Percentiles rank a stretch among this genome's conserved stretches.
Conservation (phyloP, 2,888 invertebrate genomes). For the Drosophila neonasuta region DNA sequence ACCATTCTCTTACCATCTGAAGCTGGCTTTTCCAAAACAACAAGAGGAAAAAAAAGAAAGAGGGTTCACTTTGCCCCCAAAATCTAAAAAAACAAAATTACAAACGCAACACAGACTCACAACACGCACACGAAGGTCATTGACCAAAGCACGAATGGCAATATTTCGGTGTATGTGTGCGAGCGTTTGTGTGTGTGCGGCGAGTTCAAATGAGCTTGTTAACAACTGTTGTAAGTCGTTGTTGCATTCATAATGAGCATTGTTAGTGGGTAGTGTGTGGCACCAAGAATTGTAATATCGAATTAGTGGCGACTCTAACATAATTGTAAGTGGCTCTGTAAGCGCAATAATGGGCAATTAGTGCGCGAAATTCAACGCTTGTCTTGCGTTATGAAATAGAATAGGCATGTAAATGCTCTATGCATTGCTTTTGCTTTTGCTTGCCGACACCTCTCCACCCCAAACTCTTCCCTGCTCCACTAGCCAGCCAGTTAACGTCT, state of each 20-base stretch:
- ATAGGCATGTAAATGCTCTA: conserved; percentile 68
- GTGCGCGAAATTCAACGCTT: conserved; percentile 54
- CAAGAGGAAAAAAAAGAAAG: conserved; percentile 11
- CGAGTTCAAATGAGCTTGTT: conserved; percentile 28
- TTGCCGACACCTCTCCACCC: conserved; percentile 1
- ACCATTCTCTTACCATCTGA: conserved; percentile 24
- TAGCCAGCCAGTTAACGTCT: conserved; percentile 9
- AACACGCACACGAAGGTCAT: conserved; percentile 59
- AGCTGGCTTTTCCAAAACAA: conserved; percentile 25
- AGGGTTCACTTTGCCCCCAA: conserved; percentile 15
- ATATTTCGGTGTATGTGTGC: not conserved
- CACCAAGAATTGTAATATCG: conserved; percentile 56
- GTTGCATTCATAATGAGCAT: conserved; percentile 8
- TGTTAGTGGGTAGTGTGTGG: not conserved
- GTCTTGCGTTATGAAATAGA: conserved; percentile 69
- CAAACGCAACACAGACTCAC: conserved; percentile 15
- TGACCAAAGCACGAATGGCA: conserved; percentile 49
- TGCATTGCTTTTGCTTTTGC: conserved; percentile 8
- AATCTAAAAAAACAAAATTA: conserved; percentile 2
- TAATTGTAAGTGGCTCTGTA: conserved; percentile 36
- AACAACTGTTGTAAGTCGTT: conserved; percentile 20
- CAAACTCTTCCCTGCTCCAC: not conserved
- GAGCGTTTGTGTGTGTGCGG: not conserved
- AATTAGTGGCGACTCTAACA: conserved; percentile 29
- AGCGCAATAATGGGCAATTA: conserved; percentile 67